Conservation (phyloP, 1,140 invertebrate species). For the Panagrolaimus sp. region DNA sequence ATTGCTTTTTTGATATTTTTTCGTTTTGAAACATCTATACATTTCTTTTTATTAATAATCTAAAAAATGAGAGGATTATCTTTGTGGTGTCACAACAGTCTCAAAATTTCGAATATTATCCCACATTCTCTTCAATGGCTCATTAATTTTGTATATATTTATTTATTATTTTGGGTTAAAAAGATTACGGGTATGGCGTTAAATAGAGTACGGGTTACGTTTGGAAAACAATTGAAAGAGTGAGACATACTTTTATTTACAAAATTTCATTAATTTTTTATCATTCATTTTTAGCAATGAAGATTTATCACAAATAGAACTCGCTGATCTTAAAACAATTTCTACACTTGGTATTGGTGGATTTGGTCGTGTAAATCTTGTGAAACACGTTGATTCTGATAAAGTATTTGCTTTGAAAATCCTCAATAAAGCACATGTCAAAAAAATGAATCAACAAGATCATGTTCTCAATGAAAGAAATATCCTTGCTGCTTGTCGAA, state of each 20-base stretch:
- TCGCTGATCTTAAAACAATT: conserved; percentile 74
- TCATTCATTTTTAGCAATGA: conserved; percentile 43
- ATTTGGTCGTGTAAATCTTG: conserved; percentile 80
- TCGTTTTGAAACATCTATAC: too few relatives aligned
- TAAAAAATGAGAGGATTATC: too few relatives aligned
- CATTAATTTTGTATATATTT: too few relatives aligned
- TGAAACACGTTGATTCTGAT: conserved; percentile 43
- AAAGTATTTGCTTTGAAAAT: conserved; percentile 45
- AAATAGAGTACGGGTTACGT: neutral
- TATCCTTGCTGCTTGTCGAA: conserved; percentile 36
- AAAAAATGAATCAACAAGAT: conserved; percentile 48
- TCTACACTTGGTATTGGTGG: conserved; percentile 83
- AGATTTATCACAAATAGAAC: conserved; percentile 61
- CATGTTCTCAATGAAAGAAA: conserved; percentile 43
- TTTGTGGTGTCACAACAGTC: too few relatives aligned
- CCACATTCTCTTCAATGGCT: too few relatives aligned
- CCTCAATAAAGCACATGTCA: conserved; percentile 41
- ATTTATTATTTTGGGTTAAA: neutral
- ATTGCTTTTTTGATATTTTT: too few relatives aligned
- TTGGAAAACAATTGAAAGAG: neutral
- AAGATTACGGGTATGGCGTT: conserved; percentile 1
- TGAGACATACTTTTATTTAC: conserved; percentile 1
- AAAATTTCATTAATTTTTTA: neutral
- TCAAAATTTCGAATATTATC: too few relatives aligned
- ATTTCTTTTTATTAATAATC: too few relatives aligned